Evolutionary conservation across 2,113 vertebrate species (phyloP), one percentile per base, ranked within the genome.

Genomic region (Campylorhamphus procurvoides): DNA sequence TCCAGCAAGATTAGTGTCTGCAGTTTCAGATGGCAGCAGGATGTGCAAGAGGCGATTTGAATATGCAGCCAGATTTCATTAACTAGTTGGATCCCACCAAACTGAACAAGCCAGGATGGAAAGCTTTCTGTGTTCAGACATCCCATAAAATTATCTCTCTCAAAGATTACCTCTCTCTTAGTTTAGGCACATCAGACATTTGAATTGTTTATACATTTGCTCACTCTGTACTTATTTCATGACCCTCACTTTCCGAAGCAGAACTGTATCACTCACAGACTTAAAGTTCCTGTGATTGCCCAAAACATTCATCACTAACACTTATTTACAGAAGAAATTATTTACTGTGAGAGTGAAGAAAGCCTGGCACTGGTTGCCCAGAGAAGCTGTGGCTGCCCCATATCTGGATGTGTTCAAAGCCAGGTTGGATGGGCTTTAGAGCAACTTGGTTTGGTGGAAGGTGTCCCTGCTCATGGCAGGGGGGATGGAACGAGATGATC

Each of bases 401-500:
- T 25, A n/a, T 56, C 56, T 76, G 74, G 27, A 1, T 31, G 12
- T 62, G 35, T 3, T 35, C 44, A 14, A 39, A 56, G 56, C 74
- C 28, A 29, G 44, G 27, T 12, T 44, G 63, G 63, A 66, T 33
- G 29, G 40, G 14, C 31, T 29, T 49, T 2, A 6, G 73, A 76
- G 27, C 42, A 59, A 5, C 42, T 27, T 49, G 73, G n/a, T 27
- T 4, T 6, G 11, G 44, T 49, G n/a, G n/a, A 2, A 60, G 42
- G 74, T 39, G 44, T 39, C n/a, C n/a, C 19, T 39, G 25, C 55
- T 9, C 44, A 10, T 47, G 27, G 42, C 19, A 59, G 14, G 6
- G 25, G 25, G 37, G 3, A 18, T 19, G 53, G 40, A 2, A 60
- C 3, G 0, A 6, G 27, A 18, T 14, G 44, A 14, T 3, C n/a